phyloP scores from a whole-genome alignment of 2,113 vertebrate species.

The Pitta sordida region DNA sequence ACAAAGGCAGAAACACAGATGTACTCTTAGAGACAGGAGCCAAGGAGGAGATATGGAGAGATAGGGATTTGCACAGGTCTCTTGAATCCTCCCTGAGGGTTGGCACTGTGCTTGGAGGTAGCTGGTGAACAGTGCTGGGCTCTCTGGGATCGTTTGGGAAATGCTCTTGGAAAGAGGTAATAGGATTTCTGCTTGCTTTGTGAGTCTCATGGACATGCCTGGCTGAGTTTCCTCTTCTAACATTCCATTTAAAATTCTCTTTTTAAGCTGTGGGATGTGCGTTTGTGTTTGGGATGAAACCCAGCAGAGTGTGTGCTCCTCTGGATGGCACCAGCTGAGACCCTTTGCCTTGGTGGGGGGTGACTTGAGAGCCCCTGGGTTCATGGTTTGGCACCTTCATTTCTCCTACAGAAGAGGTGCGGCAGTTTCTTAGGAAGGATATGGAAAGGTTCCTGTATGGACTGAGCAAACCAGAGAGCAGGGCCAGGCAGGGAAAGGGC shows the following conservation, averaged over 20 bases:
- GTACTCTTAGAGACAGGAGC: neutral
- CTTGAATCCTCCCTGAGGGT: neutral
- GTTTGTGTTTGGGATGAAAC: fast-evolving
- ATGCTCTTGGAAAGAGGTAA: neutral
- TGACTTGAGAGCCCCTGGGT: neutral
- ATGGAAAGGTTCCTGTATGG: neutral
- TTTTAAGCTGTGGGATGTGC: neutral
- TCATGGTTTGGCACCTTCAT: neutral
- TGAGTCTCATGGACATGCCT: neutral
- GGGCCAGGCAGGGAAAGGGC: neutral
- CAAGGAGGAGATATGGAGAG: neutral
- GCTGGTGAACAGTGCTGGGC: neutral
- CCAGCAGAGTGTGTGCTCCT: neutral
- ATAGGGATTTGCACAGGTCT: neutral
- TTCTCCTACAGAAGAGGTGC: neutral
- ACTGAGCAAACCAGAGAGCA: neutral
- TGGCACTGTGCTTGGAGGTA: neutral
- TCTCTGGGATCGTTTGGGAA: fast-evolving
- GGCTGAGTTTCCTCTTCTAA: neutral
- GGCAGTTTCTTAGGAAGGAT: neutral
- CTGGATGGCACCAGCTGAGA: neutral
- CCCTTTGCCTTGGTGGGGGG: too few species aligned
- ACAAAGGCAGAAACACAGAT: neutral
- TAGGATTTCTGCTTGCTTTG: neutral
- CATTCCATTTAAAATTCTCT: neutral